Base-by-base conservation (phyloP, 2,797 vertebrate genomes). In the Gadopsis marmoratus region DNA sequence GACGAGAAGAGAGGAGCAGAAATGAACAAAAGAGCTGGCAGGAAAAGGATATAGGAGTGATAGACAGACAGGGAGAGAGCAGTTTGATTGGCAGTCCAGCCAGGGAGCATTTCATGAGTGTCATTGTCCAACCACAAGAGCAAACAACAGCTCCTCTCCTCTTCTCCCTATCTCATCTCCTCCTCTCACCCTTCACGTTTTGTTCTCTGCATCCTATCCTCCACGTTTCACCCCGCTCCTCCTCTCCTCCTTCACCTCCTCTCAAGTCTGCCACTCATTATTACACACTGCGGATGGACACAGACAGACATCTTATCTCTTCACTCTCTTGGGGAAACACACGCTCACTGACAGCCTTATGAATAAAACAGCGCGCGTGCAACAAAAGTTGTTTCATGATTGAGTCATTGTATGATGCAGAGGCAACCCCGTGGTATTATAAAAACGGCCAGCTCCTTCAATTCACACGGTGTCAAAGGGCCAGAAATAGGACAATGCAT, bases 1-100 rank as follows among this genome's bases (percentile, higher is more conserved):
- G 64, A 75, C 55, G 48, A 61, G 61, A 68, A 76, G 78, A 71
- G 77, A 60, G 54, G 78, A 59, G 76, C 71, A 60, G 16, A 64
- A 60, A 39, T 26, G 76, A 70, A 71, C 37, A 69, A 78, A 76
- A 76, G 54, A 59, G 31, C 69, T n/a, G 66, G 47, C 19, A 79
- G 55, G 60, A 71, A 31, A 78, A 50, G 62, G 29, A 71, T 35
- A 71, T 65, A 75, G 13, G 50, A 74, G 31, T 65, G 48, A 80
- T 5, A 45, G 47, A 66, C 7, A 33, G 78, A 74, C 53, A 71
- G 51, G 23, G 23, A 47, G 48, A 66, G 26, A 73, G 62, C 45
- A 35, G 67, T 79, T 83, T 93, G 89, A 94, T 60, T 78, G 88
- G 89, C 86, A 87, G 71, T 64, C 74, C 78, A 76, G 43, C 60